phyloP scores from a whole-genome alignment of 1,140 invertebrate genomes.

The Zaprionus lachaisei region DNA sequence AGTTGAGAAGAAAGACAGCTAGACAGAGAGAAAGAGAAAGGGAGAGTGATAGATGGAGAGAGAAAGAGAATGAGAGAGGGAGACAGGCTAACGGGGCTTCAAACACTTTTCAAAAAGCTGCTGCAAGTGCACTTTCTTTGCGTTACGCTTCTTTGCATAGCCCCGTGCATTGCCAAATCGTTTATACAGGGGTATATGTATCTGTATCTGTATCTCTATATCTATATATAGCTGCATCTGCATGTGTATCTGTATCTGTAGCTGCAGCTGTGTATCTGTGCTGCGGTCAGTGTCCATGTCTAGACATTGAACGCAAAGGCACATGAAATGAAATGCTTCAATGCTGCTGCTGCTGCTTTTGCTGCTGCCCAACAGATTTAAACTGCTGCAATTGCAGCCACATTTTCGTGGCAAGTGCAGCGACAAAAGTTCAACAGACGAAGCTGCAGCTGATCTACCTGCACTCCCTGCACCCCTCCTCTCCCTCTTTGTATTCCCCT shows the following conservation, averaged over 20 bases:
- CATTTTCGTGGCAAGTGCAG: conserved; percentile 58
- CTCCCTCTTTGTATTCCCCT: not conserved
- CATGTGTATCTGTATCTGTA: conserved; percentile 8
- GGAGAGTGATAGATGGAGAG: conserved; percentile 11
- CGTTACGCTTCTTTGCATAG: conserved; percentile 80
- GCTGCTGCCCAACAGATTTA: conserved; percentile 40
- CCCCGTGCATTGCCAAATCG: conserved; percentile 72
- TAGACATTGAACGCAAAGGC: conserved; percentile 70
- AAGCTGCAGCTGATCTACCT: conserved; percentile 42
- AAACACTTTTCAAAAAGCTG: conserved; percentile 61
- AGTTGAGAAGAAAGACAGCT: conserved; percentile 4
- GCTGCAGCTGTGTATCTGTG: conserved; percentile 6
- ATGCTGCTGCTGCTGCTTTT: conserved; percentile 52
- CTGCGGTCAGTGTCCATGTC: conserved; percentile 79
- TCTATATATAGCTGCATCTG: not conserved
- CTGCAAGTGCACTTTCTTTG: conserved; percentile 74
- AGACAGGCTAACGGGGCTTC: conserved; percentile 39
- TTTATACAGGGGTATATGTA: conserved; percentile 27
- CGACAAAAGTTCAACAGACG: conserved; percentile 80
- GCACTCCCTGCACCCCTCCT: conserved; percentile 1
- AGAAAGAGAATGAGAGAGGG: not conserved
- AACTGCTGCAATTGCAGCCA: conserved; percentile 27
- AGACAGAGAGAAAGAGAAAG: conserved; percentile 6
- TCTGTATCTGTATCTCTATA: conserved; percentile 30
- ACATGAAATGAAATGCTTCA: conserved; percentile 71